phyloP scores from a whole-genome alignment of 2,888 invertebrate genomes.

The Drosophila vallismaia region DNA sequence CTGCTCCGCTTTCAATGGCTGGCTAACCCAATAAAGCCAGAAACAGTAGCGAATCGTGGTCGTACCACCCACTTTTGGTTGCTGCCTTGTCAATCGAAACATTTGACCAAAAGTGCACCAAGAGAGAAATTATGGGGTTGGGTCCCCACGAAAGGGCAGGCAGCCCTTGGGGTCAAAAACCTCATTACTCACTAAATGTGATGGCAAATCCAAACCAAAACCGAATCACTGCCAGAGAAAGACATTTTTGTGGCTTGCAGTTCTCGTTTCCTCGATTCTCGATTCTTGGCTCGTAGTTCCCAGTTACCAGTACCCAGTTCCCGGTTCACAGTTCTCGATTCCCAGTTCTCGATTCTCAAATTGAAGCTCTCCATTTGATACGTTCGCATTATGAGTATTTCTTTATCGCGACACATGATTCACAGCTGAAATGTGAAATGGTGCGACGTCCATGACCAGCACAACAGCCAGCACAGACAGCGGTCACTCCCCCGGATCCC shows the following conservation, averaged over 20 bases:
- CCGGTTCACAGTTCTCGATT: background rate
- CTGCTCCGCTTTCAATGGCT: slow-evolving; percentile 41
- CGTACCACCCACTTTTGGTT: slow-evolving; percentile 43
- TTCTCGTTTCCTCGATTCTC: too few species aligned
- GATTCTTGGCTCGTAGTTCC: slow-evolving; percentile 35
- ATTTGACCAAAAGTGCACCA: slow-evolving; percentile 44
- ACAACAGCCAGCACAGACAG: slow-evolving; percentile 53
- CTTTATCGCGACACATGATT: slow-evolving; percentile 74
- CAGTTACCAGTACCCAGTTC: too few species aligned
- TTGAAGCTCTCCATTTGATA: background rate
- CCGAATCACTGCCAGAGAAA: slow-evolving; percentile 23
- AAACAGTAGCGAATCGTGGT: slow-evolving; percentile 10
- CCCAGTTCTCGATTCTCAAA: slow-evolving; percentile 11
- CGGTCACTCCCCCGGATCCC: slow-evolving; percentile 51
- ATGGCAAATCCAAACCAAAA: slow-evolving; percentile 39
- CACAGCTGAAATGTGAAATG: slow-evolving; percentile 69
- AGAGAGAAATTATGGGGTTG: slow-evolving; percentile 21
- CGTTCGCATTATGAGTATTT: slow-evolving; percentile 44
- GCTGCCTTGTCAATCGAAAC: slow-evolving; percentile 47
- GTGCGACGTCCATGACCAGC: slow-evolving; percentile 72
- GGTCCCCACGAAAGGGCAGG: slow-evolving; percentile 1
- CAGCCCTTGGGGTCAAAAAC: slow-evolving; percentile 58
- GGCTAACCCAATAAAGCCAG: slow-evolving; percentile 34
- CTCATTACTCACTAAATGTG: slow-evolving; percentile 56
- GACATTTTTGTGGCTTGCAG: slow-evolving; percentile 61